These are phyloP conservation scores for Whitmania pigra DNA, from an alignment of 1,140 invertebrate genomes.

Conservation along the genomic window DNA sequence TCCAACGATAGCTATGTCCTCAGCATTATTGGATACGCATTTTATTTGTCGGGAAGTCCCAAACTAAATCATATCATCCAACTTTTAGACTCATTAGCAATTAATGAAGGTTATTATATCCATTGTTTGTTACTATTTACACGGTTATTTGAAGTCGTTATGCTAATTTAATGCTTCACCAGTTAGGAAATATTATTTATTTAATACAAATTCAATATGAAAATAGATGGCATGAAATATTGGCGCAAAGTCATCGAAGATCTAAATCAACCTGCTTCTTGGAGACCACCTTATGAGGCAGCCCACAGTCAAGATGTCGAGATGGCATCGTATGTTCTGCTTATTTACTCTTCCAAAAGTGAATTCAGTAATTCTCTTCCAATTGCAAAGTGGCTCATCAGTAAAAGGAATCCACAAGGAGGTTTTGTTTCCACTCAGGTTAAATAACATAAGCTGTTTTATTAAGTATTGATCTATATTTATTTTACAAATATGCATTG, in stretches of 20 bases:
- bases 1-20: constrained; percentile 18
- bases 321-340: constrained; percentile 69
- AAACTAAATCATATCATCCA: constrained; percentile 55
- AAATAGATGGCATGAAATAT: constrained; percentile 34
- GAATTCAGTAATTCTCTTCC: constrained; percentile 48
- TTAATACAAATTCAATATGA: constrained; percentile 27
- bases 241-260: constrained; percentile 22
- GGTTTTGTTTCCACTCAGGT: constrained; percentile 63
- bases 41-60: constrained; percentile 57
- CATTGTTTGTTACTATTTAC: background rate
- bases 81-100: constrained; percentile 50
- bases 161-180: background rate
- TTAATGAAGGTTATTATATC: constrained; percentile 38
- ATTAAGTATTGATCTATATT: background rate
- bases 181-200: background rate
- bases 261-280: constrained; percentile 20
- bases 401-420: constrained; percentile 63
- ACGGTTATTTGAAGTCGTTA: too few species aligned
- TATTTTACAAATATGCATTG: too few species aligned
- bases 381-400: constrained; percentile 69
- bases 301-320: constrained; percentile 64
- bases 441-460: background rate
- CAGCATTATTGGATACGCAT: constrained; percentile 16
- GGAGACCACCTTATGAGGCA: constrained; percentile 37
- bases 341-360: constrained; percentile 48